phyloP scores from a whole-genome alignment of 2,888 invertebrate genomes.

The Tromatobia lineatoria region DNA sequence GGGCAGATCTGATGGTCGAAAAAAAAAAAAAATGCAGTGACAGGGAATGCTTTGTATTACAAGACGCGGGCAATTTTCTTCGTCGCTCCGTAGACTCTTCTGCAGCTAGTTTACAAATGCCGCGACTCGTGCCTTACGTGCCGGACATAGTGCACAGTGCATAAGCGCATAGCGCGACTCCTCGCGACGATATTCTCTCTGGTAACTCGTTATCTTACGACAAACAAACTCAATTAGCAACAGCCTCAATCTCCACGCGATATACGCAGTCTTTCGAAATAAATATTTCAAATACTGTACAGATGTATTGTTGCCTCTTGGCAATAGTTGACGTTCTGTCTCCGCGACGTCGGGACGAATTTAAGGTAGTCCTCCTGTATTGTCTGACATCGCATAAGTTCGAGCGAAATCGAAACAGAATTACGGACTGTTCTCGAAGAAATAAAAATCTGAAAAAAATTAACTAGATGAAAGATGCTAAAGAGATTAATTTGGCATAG shows the following conservation, averaged over 20 bases:
- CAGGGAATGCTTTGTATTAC: not conserved
- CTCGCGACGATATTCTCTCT: not conserved
- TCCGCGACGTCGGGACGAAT: not conserved
- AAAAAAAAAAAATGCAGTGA: too few relatives aligned
- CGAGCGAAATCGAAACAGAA: too few relatives aligned
- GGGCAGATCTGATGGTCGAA: too few relatives aligned
- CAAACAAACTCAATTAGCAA: constrained; percentile 43
- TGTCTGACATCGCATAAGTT: too few relatives aligned
- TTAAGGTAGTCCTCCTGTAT: too few relatives aligned
- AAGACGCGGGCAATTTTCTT: constrained; percentile 54
- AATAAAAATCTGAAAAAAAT: too few relatives aligned
- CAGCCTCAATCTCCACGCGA: constrained; percentile 11
- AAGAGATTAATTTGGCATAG: too few relatives aligned
- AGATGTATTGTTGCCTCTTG: not conserved
- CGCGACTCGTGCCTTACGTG: constrained; percentile 34
- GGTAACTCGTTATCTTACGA: constrained; percentile 42
- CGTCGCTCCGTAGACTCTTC: constrained; percentile 35
- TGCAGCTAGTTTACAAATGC: constrained; percentile 43
- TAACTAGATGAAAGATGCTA: too few relatives aligned
- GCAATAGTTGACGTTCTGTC: not conserved
- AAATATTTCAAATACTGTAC: constrained; percentile 16
- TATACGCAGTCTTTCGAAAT: constrained; percentile 6
- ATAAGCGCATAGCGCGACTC: constrained; percentile 23
- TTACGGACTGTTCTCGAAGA: too few relatives aligned
- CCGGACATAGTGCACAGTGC: constrained; percentile 36